A percentile compares a stretch with the other conserved stretches of the same genome.
Conservation (phyloP, 2,797 vertebrate species). For the Sitta carolinensis region DNA sequence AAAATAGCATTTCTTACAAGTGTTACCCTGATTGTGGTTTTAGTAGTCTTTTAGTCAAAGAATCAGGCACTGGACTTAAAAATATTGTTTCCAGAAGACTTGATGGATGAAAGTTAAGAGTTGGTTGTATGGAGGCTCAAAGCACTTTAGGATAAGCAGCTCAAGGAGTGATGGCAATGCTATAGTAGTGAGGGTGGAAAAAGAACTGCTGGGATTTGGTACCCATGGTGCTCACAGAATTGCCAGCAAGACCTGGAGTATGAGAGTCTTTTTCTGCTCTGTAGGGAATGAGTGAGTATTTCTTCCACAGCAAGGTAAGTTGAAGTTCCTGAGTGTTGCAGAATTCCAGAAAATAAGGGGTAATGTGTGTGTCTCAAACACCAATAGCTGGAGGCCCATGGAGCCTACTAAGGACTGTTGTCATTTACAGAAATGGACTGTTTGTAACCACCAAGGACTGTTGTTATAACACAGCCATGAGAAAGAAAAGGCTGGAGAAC, state of each 20-base stretch:
- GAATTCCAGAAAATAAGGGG: not conserved
- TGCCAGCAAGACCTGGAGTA: not conserved
- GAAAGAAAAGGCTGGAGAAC: not conserved
- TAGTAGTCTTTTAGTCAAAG: not conserved
- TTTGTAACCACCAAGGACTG: not conserved
- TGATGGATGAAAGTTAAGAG: rapidly evolving
- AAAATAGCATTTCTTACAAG: not conserved
- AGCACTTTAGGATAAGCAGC: not conserved
- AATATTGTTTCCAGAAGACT: not conserved
- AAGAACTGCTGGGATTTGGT: not conserved
- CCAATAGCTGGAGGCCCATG: rapidly evolving
- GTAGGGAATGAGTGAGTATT: not conserved
- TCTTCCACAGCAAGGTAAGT: not conserved
- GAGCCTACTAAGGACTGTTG: not conserved
- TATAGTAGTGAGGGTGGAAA: not conserved
- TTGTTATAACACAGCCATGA: not conserved
- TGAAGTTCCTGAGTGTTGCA: not conserved
- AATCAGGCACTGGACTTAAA: not conserved
- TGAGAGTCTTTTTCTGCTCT: not conserved
- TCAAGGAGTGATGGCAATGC: not conserved
- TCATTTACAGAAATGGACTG: not conserved
- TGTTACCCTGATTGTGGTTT: not conserved
- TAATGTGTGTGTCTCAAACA: not conserved
- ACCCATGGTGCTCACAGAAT: rapidly evolving
- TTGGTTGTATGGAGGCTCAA: not conserved